These are phyloP conservation scores for Toxotes chatareus DNA, from an alignment of 2,113 vertebrate species.

Conservation along the genomic window DNA sequence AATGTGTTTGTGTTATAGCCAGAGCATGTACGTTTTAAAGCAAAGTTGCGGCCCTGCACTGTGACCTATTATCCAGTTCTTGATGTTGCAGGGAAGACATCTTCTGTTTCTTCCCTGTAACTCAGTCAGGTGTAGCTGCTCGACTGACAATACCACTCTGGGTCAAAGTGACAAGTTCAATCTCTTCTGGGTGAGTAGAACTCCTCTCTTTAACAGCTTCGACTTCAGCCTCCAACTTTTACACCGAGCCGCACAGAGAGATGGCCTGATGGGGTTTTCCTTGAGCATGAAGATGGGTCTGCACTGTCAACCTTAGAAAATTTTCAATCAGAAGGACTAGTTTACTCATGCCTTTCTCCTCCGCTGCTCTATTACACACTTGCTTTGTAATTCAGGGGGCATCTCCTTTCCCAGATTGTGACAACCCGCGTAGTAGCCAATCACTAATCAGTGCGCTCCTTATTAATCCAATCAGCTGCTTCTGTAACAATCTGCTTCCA, in stretches of 20 bases:
- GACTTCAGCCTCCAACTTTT: conserved; percentile 13
- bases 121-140: neutral
- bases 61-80: neutral
- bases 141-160: conserved; percentile 6
- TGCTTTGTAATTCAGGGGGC: conserved; percentile 24
- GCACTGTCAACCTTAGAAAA: neutral
- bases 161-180: conserved; percentile 43
- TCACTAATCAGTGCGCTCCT: conserved; percentile 25
- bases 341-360: conserved; percentile 6
- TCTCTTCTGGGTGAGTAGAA: conserved; percentile 8
- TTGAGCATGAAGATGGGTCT: conserved; percentile 12
- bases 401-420: neutral
- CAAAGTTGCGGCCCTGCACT: neutral
- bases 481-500: conserved; percentile 31
- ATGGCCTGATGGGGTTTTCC: conserved; percentile 8
- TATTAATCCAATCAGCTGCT: conserved; percentile 55
- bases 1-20: neutral
- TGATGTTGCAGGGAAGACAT: no score
- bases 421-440: neutral
- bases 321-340: neutral
- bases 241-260: neutral
- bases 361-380: neutral
- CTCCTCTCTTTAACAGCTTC: conserved; percentile 17
- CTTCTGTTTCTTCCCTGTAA: neutral
- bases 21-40: neutral